Conservation (phyloP, 1,140 invertebrate genomes). For the Drosophila baimaii region DNA sequence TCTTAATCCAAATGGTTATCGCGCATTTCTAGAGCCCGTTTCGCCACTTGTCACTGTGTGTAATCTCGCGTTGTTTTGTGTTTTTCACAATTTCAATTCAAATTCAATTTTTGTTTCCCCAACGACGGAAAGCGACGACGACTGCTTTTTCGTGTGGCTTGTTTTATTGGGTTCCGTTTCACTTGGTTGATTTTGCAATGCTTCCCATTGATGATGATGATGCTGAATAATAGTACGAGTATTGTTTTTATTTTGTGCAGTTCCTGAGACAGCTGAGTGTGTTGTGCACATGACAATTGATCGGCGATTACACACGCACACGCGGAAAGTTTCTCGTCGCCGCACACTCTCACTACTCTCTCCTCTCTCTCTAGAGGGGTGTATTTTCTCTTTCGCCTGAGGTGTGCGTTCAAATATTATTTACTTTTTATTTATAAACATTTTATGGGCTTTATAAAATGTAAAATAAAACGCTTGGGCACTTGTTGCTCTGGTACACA, state of each 20-base stretch:
- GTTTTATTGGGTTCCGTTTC: slow-evolving; percentile 52
- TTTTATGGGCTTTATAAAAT: slow-evolving; percentile 68
- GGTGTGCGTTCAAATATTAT: slow-evolving; percentile 57
- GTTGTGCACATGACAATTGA: slow-evolving; percentile 69
- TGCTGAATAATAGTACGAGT: slow-evolving; percentile 28
- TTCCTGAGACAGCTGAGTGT: slow-evolving; percentile 19
- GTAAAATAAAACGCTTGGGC: slow-evolving; percentile 63
- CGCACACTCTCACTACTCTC: not conserved
- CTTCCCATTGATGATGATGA: slow-evolving; percentile 49
- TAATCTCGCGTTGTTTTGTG: slow-evolving; percentile 32
- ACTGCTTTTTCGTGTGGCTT: slow-evolving; percentile 25
- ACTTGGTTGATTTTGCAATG: slow-evolving; percentile 54
- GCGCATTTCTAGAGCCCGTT: slow-evolving; percentile 11
- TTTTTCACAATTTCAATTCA: slow-evolving; percentile 19
- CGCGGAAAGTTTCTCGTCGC: slow-evolving; percentile 2
- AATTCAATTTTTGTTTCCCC: slow-evolving; percentile 19
- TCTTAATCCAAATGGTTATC: not conserved
- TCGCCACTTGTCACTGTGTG: slow-evolving; percentile 29
- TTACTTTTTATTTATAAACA: slow-evolving; percentile 81
- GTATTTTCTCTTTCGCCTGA: not conserved
- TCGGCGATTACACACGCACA: slow-evolving; percentile 63
- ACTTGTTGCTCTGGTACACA: slow-evolving; percentile 26
- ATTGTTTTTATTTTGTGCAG: slow-evolving; percentile 33
- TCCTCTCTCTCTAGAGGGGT: not conserved
- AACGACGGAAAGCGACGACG: not conserved